These are phyloP conservation scores for Ophioderma brevispina DNA, from an alignment of 35 echinoderm and acorn worm species.

Conservation along the genomic window DNA sequence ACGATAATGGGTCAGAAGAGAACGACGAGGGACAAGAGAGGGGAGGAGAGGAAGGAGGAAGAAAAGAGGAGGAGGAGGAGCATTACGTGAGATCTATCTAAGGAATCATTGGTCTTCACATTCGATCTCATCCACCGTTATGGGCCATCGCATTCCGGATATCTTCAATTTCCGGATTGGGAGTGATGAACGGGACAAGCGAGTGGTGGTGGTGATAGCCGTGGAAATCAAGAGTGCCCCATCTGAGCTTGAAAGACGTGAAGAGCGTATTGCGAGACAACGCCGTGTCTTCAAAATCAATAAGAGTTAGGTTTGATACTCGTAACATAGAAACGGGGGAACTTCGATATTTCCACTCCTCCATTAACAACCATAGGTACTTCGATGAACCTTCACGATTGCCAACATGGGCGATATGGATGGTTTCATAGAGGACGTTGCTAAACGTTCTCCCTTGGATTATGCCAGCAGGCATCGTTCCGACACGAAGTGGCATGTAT, in stretches of 20 bases:
- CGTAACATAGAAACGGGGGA: constrained; percentile 9
- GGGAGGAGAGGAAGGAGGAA: too few species aligned
- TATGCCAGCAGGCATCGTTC: not conserved
- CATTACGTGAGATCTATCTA: too few species aligned
- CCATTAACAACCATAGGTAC: not conserved
- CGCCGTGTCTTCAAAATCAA: not conserved
- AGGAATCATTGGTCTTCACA: too few species aligned
- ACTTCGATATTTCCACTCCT: constrained; percentile 8
- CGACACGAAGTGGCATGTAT: constrained; percentile 6
- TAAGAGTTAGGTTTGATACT: not conserved
- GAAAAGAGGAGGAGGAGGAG: too few species aligned
- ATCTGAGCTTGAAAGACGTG: not conserved
- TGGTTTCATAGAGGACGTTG: not conserved
- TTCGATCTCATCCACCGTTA: too few species aligned
- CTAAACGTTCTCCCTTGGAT: not conserved
- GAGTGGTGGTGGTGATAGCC: not conserved
- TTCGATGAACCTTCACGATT: not conserved
- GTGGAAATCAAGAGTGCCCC: not conserved
- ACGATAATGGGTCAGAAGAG: too few species aligned
- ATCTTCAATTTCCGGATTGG: not conserved
- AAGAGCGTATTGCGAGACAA: not conserved
- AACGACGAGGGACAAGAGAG: too few species aligned
- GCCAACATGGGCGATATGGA: not conserved
- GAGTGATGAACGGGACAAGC: too few species aligned
- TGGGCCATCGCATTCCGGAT: too few species aligned